Evolutionary conservation across 1,140 invertebrate species (phyloP), one percentile per base, ranked within the genome.

Genomic region (Chironomus tepperi): DNA sequence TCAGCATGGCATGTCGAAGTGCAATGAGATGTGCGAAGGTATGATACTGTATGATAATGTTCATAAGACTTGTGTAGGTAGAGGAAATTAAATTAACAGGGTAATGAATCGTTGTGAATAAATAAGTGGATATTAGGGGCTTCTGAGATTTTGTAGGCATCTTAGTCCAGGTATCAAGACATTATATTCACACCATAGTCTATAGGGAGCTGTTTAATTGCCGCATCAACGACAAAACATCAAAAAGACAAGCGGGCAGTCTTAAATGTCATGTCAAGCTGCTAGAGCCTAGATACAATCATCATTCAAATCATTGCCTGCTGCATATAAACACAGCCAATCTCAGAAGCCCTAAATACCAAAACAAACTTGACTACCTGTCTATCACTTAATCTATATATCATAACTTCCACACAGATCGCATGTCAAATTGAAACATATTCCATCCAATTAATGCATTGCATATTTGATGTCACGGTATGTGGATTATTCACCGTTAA

Each of bases 381-480:
- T 57, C 47, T 57, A 10, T 12, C n/a, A 1, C 2, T 2, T 57
- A 57, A 57, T 57, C n/a, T 7, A 57, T 57, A 1, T 12, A 57
- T 57, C 9, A 12, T 57, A 12, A 10, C 19, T 9, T 18, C 65
- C 7, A 18, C 24, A 18, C 16, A 70, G 65, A 21, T 70, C 19
- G 2, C 65, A 19, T 16, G 18, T 9, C n/a, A 70, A 70, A 21
- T 70, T 18, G 65, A 70, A 70, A 70, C 10, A 8, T 70, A 70
- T 70, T 70, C 65, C 16, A 70, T 70, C 6, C 65, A 70, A 70
- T 18, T 70, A 19, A 70, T 70, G 65, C 16, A 70, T 12, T 21
- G 65, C 18, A 18, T 10, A 16, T 70, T 70, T 70, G 16, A 19
- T 21, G 19, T 21, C 19, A 19, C 65, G 9, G 18, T 21, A 18